These are phyloP conservation scores for Echeneis naucrates DNA, from an alignment of 2,797 vertebrate species.

Conservation along the genomic window DNA sequence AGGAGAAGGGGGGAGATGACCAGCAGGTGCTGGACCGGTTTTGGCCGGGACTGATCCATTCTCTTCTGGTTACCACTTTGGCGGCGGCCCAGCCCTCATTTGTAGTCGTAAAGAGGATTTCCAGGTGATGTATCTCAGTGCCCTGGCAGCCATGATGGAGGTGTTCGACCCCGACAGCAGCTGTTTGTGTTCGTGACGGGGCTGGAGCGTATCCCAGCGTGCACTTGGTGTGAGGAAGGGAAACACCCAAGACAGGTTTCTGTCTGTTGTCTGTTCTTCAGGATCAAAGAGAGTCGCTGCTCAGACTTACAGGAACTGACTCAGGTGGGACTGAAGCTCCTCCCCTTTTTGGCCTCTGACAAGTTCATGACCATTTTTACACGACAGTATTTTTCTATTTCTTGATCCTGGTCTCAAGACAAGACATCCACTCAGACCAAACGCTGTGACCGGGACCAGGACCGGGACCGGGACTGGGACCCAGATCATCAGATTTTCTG, in stretches of 20 bases:
- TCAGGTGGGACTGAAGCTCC: too few relatives aligned
- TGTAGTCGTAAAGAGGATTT: constrained; percentile 16
- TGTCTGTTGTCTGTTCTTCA: background rate
- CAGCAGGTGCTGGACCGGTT: constrained; percentile 13
- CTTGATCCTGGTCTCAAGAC: too few relatives aligned
- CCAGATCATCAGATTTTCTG: too few relatives aligned
- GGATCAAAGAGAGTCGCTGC: background rate
- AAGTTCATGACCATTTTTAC: too few relatives aligned
- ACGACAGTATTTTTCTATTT: too few relatives aligned
- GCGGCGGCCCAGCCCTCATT: constrained; percentile 14
- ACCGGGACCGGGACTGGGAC: too few relatives aligned
- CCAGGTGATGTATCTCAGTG: constrained; percentile 9
- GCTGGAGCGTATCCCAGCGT: constrained; percentile 41
- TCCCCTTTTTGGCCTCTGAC: too few relatives aligned
- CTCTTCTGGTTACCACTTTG: constrained; percentile 29
- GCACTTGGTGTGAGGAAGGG: constrained; percentile 19
- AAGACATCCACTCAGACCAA: too few relatives aligned
- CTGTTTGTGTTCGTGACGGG: background rate
- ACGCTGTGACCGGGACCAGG: too few relatives aligned
- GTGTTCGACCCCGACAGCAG: background rate
- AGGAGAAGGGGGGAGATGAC: constrained; percentile 13
- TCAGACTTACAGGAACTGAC: too few relatives aligned
- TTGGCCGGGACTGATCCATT: constrained; percentile 17
- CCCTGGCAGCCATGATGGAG: constrained; percentile 5
- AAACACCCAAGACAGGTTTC: constrained; percentile 14